Base-by-base conservation (phyloP, 2,888 invertebrate genomes). In the Polyommatus iphigenia region DNA sequence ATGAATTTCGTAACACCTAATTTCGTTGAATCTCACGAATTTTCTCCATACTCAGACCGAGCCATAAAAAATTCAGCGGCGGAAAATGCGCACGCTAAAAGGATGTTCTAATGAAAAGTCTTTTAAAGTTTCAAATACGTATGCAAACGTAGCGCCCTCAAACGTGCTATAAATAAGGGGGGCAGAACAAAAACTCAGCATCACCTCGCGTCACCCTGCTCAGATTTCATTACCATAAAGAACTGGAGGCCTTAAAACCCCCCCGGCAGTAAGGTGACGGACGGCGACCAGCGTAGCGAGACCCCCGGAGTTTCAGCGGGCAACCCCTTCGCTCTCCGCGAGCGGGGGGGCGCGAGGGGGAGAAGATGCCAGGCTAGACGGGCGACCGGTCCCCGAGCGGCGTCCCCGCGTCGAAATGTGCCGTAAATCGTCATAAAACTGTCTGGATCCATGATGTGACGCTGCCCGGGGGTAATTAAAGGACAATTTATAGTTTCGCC, bases 381-480 rank as follows among this genome's bases (percentile, higher is more conserved):
- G 90, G 93, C 82, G 86, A 86, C 87, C 88, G 89, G 88, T 93
- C 93, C 92, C 93, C 84, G 84, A 86, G 87, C 86, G 87, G 86
- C 83, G 87, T 83, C 85, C 85, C 86, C 86, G 92, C 92, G 92
- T 92, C 92, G 91, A 91, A 91, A 90, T 91, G 91, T 90, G 92
- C 89, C 91, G 92, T 92, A 92, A 92, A 92, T 92, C 91, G 92
- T 96, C 96, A 96, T 96, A 96, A 96, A 96, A 96, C 95, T 95
- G 96, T 96, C 96, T 95, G 94, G 95, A 95, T 95, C 95, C 95
- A 95, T 95, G 96, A 95, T 95, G 95, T 96, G 96, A 96, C 96
- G 94, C 94, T 94, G 94, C 94, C 94, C 94, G 89, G 91, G 94
- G 94, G 94, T 94, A 94, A 94, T 94, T 94, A 94, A 94, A 94